Percentiles rank a stretch among this genome's conserved stretches.
These are phyloP conservation scores for Lepidochitona cinerea DNA, from an alignment of 2,888 invertebrate species.

Conservation along the genomic window DNA sequence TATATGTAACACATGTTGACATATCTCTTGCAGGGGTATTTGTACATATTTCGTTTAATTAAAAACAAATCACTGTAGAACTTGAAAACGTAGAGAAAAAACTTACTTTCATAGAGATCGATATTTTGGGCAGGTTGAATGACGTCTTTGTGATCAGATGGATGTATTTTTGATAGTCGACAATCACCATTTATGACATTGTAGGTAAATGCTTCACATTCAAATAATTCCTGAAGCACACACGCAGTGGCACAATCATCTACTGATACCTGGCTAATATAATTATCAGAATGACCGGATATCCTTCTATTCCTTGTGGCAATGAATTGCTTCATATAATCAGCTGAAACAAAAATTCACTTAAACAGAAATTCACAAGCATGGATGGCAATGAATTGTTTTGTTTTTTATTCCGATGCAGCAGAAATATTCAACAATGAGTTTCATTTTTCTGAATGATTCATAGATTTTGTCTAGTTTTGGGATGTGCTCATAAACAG, in stretches of 20 bases:
- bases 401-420: too few species aligned
- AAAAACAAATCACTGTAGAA: too few species aligned
- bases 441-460: too few species aligned
- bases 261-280: constrained; percentile 43
- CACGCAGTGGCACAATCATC: constrained; percentile 35
- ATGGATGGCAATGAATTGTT: too few species aligned
- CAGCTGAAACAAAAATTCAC: neutral
- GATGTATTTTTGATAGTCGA: constrained; percentile 42
- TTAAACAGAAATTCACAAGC: too few species aligned
- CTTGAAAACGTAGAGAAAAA: too few species aligned
- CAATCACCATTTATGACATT: constrained; percentile 46
- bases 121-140: constrained; percentile 27
- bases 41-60: too few species aligned
- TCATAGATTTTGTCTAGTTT: too few species aligned
- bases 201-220: constrained; percentile 53
- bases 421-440: too few species aligned
- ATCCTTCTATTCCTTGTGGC: constrained; percentile 34
- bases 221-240: constrained; percentile 37
- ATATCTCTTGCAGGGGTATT: too few species aligned
- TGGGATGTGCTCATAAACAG: too few species aligned
- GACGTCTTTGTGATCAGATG: constrained; percentile 41
- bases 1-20: too few species aligned
- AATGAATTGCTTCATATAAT: constrained; percentile 1
- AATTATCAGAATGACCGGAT: constrained; percentile 37
- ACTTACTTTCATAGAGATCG: constrained; percentile 52